phyloP scores from a whole-genome alignment of 1,140 invertebrate species.

The Drosophila parvula region DNA sequence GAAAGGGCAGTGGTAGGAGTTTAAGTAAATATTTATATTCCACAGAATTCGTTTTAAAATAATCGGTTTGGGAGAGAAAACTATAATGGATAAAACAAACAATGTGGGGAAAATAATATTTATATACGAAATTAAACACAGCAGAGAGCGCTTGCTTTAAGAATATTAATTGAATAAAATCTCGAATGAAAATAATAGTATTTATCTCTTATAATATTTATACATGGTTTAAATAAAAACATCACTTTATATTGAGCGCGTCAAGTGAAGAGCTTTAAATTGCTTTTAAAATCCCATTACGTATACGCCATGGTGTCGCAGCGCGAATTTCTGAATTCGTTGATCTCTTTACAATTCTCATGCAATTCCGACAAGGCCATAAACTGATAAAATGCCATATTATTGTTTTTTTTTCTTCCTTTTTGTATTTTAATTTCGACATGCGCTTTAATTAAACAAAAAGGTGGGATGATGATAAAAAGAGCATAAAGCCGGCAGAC shows the following conservation, averaged over 20 bases:
- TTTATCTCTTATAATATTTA: neutral
- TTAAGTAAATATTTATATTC: neutral
- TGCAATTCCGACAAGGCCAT: constrained; percentile 6
- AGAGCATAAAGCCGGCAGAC: constrained; percentile 35
- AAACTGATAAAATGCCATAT: constrained; percentile 22
- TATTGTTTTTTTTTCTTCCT: neutral
- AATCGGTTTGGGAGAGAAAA: neutral
- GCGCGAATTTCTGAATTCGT: constrained; percentile 1
- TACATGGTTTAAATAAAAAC: neutral
- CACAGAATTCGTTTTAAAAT: neutral
- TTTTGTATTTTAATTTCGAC: constrained; percentile 40
- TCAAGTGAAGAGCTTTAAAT: neutral
- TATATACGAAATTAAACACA: neutral
- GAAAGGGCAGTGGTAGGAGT: neutral
- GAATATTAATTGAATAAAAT: neutral
- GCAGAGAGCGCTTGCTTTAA: neutral
- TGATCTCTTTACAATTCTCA: constrained; percentile 3
- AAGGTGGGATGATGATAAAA: constrained; percentile 41
- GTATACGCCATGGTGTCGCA: constrained; percentile 16
- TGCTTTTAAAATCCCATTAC: constrained; percentile 20
- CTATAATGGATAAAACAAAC: neutral
- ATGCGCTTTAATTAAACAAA: constrained; percentile 56
- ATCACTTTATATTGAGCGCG: neutral
- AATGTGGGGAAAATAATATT: neutral
- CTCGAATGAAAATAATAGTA: neutral